Conservation (phyloP, 2,888 invertebrate genomes). For the Keiferia lycopersicella region DNA sequence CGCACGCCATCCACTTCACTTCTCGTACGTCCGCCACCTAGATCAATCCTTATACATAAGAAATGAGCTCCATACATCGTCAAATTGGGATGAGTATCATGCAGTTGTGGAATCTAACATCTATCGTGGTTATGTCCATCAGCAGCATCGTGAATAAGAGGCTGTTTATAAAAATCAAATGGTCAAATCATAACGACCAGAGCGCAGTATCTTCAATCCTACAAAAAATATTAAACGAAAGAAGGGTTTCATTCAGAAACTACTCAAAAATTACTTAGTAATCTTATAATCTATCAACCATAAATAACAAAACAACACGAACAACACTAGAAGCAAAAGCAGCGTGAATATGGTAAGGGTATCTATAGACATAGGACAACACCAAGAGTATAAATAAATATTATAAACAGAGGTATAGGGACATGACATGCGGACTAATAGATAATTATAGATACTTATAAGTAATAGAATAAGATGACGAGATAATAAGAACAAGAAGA, state of each 20-base stretch:
- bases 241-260: slow-evolving; percentile 17
- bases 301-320: neutral
- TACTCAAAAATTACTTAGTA: slow-evolving; percentile 19
- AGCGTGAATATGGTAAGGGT: neutral
- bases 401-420: neutral
- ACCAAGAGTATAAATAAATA: slow-evolving; percentile 4
- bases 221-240: slow-evolving; percentile 24
- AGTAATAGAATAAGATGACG: neutral
- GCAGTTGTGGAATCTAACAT: slow-evolving; percentile 9
- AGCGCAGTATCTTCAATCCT: slow-evolving; percentile 7
- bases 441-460: neutral
- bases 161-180: slow-evolving; percentile 2
- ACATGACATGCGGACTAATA: neutral
- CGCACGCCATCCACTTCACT: slow-evolving; percentile 99
- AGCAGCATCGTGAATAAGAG: slow-evolving; percentile 22
- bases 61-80: slow-evolving; percentile 15
- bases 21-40: slow-evolving; percentile 93
- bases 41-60: slow-evolving; percentile 45
- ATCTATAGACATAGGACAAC: slow-evolving; percentile 15
- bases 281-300: neutral
- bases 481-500: slow-evolving; percentile 41
- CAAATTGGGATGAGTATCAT: slow-evolving; percentile 6
- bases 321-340: slow-evolving; percentile 31
- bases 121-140: slow-evolving; percentile 1
- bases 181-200: slow-evolving; percentile 16